These are phyloP conservation scores for Andrena praecox DNA, from an alignment of 2,888 invertebrate genomes.

Conservation along the genomic window DNA sequence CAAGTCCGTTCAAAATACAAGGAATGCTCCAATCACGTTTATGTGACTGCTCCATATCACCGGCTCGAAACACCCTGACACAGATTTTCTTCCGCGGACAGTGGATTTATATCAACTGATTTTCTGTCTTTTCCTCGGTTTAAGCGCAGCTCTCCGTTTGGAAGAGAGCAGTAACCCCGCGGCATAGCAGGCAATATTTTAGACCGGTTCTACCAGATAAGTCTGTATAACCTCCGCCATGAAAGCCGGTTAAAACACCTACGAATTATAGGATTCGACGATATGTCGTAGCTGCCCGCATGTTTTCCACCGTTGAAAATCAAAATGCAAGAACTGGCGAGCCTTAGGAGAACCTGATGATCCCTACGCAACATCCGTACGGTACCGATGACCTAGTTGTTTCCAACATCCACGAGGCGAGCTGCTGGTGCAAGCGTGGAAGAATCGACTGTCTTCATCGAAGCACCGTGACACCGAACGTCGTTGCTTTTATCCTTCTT, in stretches of 20 bases:
- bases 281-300: constrained; percentile 1
- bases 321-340: constrained; percentile 12
- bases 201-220: constrained; percentile 79
- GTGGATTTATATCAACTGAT: constrained; percentile 6
- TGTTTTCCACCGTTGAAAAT: constrained; percentile 9
- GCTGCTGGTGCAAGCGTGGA: neutral
- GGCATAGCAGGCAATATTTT: constrained; percentile 59
- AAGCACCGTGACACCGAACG: neutral
- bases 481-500: neutral
- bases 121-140: constrained; percentile 38
- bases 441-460: neutral
- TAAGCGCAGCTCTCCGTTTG: constrained; percentile 43
- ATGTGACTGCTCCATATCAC: too few species aligned
- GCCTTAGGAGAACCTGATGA: neutral
- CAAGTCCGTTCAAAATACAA: too few species aligned
- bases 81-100: constrained; percentile 1
- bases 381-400: neutral
- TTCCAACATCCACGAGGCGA: constrained; percentile 2
- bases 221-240: constrained; percentile 46
- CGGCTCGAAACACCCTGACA: neutral
- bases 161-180: constrained; percentile 49
- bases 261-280: constrained; percentile 56
- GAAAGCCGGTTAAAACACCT: constrained; percentile 47
- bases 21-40: too few species aligned
- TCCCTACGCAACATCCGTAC: constrained; percentile 4